Evolutionary conservation across 1,140 invertebrate genomes (phyloP).

Genomic region (Halyomorpha halys): DNA sequence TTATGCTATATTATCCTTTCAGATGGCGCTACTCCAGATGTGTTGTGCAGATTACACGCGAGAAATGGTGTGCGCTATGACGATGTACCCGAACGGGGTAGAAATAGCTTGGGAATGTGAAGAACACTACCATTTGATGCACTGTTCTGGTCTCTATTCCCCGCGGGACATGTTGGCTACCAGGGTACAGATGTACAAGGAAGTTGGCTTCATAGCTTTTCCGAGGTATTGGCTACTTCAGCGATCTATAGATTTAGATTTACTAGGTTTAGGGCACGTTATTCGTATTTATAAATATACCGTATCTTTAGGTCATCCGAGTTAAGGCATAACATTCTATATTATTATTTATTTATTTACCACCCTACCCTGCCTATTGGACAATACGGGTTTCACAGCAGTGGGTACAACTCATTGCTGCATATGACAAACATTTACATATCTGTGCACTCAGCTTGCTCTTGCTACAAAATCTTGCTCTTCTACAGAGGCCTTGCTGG

Average conservation of each 20-base stretch:
- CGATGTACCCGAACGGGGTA: background rate
- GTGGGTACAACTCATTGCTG: too few species aligned
- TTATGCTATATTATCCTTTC: background rate
- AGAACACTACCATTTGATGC: background rate
- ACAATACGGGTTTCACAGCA: too few species aligned
- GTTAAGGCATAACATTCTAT: too few species aligned
- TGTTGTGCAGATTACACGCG: background rate
- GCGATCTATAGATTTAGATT: background rate
- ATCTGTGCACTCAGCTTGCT: too few species aligned
- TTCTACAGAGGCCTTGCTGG: too few species aligned
- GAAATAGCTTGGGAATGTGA: background rate
- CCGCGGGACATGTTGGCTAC: background rate
- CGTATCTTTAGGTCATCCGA: too few species aligned
- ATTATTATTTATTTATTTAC: too few species aligned
- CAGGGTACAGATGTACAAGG: constrained; percentile 2
- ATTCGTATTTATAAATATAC: too few species aligned
- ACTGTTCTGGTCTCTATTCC: background rate
- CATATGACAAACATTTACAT: too few species aligned
- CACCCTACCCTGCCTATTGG: too few species aligned
- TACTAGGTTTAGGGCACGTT: too few species aligned
- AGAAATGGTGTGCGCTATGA: background rate
- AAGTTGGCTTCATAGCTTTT: background rate
- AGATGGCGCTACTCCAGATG: background rate
- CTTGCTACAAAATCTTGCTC: too few species aligned
- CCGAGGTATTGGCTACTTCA: background rate